phyloP scores from a whole-genome alignment of 2,113 vertebrate species.

The Bolborhynchus lineola region DNA sequence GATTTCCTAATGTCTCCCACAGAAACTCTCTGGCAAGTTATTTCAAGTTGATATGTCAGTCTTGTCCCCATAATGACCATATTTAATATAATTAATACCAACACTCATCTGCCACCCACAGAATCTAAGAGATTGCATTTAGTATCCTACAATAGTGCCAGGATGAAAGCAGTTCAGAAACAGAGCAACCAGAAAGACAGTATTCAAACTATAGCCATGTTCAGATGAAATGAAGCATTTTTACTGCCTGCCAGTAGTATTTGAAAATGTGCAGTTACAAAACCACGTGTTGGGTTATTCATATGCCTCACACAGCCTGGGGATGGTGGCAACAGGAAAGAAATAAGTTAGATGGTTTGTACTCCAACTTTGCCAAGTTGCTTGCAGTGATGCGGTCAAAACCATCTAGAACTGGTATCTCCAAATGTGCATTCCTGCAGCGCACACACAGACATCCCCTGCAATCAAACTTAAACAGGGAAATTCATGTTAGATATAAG shows the following conservation, averaged over 20 bases:
- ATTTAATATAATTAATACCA: not conserved
- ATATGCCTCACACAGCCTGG: not conserved
- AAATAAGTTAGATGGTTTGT: not conserved
- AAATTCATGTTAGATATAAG: not conserved
- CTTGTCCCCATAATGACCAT: rapidly evolving
- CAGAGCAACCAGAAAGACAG: not conserved
- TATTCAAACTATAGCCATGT: not conserved
- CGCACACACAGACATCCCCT: not conserved
- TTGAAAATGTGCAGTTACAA: not conserved
- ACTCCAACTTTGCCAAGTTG: rapidly evolving
- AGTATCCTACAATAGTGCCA: not conserved
- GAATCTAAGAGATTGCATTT: not conserved
- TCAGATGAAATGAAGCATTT: not conserved
- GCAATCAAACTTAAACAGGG: not conserved
- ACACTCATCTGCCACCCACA: not conserved
- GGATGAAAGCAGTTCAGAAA: not conserved
- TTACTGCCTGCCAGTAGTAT: not conserved
- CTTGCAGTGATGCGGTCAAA: not conserved
- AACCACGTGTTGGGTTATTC: not conserved
- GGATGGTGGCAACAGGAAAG: not conserved
- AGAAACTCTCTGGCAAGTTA: not conserved
- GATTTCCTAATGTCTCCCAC: not conserved
- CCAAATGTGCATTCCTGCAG: not conserved
- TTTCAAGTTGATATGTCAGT: not conserved
- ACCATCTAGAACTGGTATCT: not conserved